These are phyloP conservation scores for Acholoe squamosa DNA, from an alignment of 2,888 invertebrate genomes.

Conservation along the genomic window DNA sequence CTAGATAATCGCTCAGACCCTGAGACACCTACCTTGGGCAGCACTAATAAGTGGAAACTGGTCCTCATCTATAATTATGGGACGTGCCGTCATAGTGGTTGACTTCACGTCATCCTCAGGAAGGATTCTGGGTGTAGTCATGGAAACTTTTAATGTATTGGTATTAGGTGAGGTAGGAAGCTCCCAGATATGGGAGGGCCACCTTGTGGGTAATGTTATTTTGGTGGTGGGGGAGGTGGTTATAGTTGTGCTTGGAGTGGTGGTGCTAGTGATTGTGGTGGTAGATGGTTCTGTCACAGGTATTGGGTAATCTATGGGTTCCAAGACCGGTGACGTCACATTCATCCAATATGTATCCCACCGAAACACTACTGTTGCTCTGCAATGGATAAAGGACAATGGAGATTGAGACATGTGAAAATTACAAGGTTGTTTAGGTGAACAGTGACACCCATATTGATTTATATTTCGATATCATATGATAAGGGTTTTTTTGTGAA, in stretches of 20 bases:
- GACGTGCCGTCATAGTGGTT: constrained; percentile 14
- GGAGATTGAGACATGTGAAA: too few relatives aligned
- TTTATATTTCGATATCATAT: too few relatives aligned
- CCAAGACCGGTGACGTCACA: background rate
- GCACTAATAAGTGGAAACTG: constrained; percentile 2
- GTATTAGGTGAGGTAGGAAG: background rate
- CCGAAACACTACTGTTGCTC: constrained; percentile 23
- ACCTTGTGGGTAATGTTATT: too few relatives aligned
- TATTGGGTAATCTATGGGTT: background rate
- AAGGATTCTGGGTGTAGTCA: background rate
- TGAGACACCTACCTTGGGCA: background rate
- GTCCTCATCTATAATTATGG: constrained; percentile 3
- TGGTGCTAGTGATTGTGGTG: background rate
- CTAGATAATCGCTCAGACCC: too few relatives aligned
- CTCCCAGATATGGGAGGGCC: background rate
- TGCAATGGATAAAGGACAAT: background rate
- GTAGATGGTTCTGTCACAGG: background rate
- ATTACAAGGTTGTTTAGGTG: too few relatives aligned
- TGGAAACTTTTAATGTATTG: background rate
- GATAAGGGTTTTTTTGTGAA: too few relatives aligned
- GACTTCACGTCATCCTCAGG: background rate
- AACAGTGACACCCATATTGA: too few relatives aligned
- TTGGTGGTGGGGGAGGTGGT: background rate
- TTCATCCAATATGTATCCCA: constrained; percentile 35
- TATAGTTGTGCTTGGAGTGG: background rate